Evolutionary conservation across 2,888 invertebrate species (phyloP).

Genomic region (Bhutanitis thaidina): DNA sequence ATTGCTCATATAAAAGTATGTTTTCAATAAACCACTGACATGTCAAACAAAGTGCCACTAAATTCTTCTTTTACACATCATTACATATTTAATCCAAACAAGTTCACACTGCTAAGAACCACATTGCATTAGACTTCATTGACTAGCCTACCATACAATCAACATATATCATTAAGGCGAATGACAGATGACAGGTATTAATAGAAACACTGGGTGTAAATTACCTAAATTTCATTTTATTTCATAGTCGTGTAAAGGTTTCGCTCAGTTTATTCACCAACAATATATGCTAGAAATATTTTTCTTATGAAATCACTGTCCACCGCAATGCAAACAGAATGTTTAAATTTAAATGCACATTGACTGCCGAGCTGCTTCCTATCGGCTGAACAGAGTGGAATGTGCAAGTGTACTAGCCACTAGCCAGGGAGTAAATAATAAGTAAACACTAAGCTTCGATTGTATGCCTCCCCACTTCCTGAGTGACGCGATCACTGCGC

Average conservation of each 20-base stretch:
- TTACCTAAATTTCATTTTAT: slow-evolving; percentile 77
- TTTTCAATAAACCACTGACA: no score
- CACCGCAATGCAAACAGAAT: slow-evolving; percentile 52
- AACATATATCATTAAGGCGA: slow-evolving; percentile 3
- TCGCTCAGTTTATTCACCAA: slow-evolving; percentile 50
- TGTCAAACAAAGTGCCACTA: no score
- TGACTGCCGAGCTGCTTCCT: slow-evolving; percentile 39
- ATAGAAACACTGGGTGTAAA: slow-evolving; percentile 13
- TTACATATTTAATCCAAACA: slow-evolving; percentile 23
- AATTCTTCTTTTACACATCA: slow-evolving; percentile 21
- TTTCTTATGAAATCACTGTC: slow-evolving; percentile 49
- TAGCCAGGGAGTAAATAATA: slow-evolving; percentile 62
- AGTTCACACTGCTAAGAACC: slow-evolving; percentile 37
- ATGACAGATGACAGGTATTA: slow-evolving; percentile 2
- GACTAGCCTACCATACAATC: slow-evolving; percentile 18
- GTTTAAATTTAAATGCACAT: slow-evolving; percentile 69
- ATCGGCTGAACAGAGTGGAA: slow-evolving; percentile 59
- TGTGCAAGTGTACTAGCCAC: slow-evolving; percentile 72
- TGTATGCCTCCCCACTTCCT: slow-evolving; percentile 47
- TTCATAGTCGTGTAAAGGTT: slow-evolving; percentile 63
- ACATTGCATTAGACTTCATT: slow-evolving; percentile 10
- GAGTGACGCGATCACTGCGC: slow-evolving; percentile 51
- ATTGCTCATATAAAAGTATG: not conserved
- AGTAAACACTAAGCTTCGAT: slow-evolving; percentile 60
- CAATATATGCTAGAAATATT: slow-evolving; percentile 35